Conservation (phyloP, 1,140 invertebrate species). For the Tribolium castaneum region DNA sequence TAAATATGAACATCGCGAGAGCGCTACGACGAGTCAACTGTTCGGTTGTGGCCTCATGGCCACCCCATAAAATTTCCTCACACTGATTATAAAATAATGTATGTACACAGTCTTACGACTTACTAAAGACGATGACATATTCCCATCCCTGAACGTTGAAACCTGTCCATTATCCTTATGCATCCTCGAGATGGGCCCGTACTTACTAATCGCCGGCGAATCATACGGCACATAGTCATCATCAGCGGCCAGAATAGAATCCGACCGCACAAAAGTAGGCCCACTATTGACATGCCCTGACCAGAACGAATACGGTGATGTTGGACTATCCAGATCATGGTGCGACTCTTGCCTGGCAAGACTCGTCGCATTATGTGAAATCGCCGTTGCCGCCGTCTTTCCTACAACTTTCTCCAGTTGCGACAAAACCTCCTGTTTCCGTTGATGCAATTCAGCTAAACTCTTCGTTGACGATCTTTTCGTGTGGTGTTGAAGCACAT, state of each 20-base stretch:
- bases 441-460: conserved; percentile 72
- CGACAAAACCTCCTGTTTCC: conserved; percentile 75
- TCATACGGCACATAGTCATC: conserved; percentile 83
- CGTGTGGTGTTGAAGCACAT: conserved; percentile 33
- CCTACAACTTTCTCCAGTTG: conserved; percentile 75
- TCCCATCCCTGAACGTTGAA: conserved; percentile 56
- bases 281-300: conserved; percentile 61
- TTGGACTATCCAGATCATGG: conserved; percentile 65
- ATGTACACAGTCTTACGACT: too few relatives aligned
- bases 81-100: too few relatives aligned
- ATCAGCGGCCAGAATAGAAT: conserved; percentile 75
- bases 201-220: conserved; percentile 77
- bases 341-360: conserved; percentile 63
- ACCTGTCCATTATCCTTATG: conserved; percentile 64
- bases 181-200: conserved; percentile 83
- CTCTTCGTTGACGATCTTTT: conserved; percentile 63
- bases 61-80: too few relatives aligned
- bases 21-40: too few relatives aligned
- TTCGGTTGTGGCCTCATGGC: too few relatives aligned
- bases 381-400: conserved; percentile 66
- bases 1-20: too few relatives aligned
- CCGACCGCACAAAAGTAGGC: conserved; percentile 72
- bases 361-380: conserved; percentile 60
- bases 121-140: conserved; percentile 62
- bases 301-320: conserved; percentile 62